Conservation (phyloP, 2,888 invertebrate species). For the Zelleria hepariella region DNA sequence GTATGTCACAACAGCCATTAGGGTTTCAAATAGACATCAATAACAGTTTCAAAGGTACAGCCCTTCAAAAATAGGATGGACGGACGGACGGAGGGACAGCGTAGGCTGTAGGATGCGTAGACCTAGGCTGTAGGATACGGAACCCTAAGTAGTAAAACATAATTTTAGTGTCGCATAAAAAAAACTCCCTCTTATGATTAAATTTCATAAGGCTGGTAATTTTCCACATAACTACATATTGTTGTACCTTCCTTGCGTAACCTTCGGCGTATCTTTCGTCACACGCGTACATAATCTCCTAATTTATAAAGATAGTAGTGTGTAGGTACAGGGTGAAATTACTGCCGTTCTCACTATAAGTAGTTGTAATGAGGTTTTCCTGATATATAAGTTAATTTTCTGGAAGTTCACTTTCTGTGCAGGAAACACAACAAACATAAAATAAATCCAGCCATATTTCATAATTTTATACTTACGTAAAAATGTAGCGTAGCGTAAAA, state of each 20-base stretch:
- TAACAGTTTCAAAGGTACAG: no score
- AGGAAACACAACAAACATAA: no score
- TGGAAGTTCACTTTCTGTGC: no score
- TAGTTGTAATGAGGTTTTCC: not conserved
- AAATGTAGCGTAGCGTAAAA: no score
- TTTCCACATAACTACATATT: not conserved
- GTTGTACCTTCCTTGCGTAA: not conserved
- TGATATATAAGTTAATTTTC: not conserved
- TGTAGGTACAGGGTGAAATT: not conserved
- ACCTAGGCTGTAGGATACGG: no score
- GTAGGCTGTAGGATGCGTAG: no score
- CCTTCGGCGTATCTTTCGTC: slow-evolving; percentile 7
- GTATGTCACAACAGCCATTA: not conserved
- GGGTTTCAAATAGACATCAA: not conserved
- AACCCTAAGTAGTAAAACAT: no score
- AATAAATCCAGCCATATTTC: no score
- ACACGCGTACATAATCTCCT: slow-evolving; percentile 16
- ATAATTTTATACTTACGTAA: no score
- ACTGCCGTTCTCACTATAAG: not conserved
- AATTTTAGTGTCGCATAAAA: no score
- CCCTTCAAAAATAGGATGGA: no score
- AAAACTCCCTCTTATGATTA: not conserved
- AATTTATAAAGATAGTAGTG: slow-evolving; percentile 13
- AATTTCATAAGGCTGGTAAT: not conserved
- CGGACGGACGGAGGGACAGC: no score